These are phyloP conservation scores for Tachina fera DNA, from an alignment of 2,888 invertebrate species.

Conservation along the genomic window DNA sequence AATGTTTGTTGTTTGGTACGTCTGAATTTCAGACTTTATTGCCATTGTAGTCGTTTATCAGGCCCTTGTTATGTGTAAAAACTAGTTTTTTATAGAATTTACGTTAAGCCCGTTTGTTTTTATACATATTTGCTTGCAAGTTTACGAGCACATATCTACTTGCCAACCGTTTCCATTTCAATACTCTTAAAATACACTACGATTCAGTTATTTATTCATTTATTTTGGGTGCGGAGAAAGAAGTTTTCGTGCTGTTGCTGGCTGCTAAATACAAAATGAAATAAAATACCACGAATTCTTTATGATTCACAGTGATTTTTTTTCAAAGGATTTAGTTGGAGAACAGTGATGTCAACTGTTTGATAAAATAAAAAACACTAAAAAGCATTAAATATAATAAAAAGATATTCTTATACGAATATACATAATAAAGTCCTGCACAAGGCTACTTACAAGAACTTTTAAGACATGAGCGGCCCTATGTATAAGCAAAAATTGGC, in stretches of 20 bases:
- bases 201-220: conserved; percentile 23
- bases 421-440: no score
- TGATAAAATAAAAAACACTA: no score
- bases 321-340: conserved; percentile 6
- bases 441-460: no score
- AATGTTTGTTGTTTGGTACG: conserved; percentile 9
- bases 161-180: conserved; percentile 26
- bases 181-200: conserved; percentile 22
- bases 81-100: conserved; percentile 58
- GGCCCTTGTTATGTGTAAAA: conserved; percentile 28
- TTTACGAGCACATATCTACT: neutral
- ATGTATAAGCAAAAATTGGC: no score
- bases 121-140: conserved; percentile 11
- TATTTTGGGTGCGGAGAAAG: conserved; percentile 44
- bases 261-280: conserved; percentile 39
- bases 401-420: no score
- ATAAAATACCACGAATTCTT: conserved; percentile 55
- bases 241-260: conserved; percentile 14
- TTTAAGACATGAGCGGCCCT: no score
- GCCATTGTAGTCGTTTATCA: neutral
- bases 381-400: no score
- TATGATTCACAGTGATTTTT: conserved; percentile 13
- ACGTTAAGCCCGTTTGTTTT: neutral
- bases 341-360: no score
- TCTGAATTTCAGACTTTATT: neutral